Conservation (phyloP, 2,888 invertebrate species). For the Eledona agricola region DNA sequence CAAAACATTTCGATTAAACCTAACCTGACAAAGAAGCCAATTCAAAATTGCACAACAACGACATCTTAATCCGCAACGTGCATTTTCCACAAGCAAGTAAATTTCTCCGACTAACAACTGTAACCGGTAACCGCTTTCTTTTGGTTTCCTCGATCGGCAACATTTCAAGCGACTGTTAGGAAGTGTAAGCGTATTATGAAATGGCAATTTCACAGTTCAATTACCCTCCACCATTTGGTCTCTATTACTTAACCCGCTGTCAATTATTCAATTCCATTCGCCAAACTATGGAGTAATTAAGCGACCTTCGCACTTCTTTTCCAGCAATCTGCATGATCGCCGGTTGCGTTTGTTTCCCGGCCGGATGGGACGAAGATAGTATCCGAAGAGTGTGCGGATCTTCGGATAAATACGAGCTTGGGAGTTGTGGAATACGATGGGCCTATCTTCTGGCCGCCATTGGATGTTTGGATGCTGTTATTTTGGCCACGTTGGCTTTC, state of each 20-base stretch:
- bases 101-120: slow-evolving; percentile 11
- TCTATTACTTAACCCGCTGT: slow-evolving; percentile 10
- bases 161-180: slow-evolving; percentile 7
- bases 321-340: slow-evolving; percentile 87
- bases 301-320: slow-evolving; percentile 50
- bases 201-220: slow-evolving; percentile 22
- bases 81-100: background rate
- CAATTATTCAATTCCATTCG: too few relatives aligned
- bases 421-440: slow-evolving; percentile 91
- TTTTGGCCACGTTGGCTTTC: slow-evolving; percentile 89
- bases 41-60: slow-evolving; percentile 11
- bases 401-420: slow-evolving; percentile 79
- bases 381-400: slow-evolving; percentile 86
- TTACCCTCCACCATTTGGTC: slow-evolving; percentile 12
- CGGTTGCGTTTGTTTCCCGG: slow-evolving; percentile 88
- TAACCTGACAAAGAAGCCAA: too few relatives aligned
- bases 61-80: slow-evolving; percentile 2
- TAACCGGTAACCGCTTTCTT: slow-evolving; percentile 16
- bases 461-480: slow-evolving; percentile 84
- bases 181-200: slow-evolving; percentile 19
- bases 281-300: too few relatives aligned
- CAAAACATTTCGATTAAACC: too few relatives aligned
- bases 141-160: slow-evolving; percentile 12
- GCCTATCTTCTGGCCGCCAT: slow-evolving; percentile 93
- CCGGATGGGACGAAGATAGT: slow-evolving; percentile 87